phyloP scores from a whole-genome alignment of 1,140 invertebrate genomes.

The Orchestia grillus region DNA sequence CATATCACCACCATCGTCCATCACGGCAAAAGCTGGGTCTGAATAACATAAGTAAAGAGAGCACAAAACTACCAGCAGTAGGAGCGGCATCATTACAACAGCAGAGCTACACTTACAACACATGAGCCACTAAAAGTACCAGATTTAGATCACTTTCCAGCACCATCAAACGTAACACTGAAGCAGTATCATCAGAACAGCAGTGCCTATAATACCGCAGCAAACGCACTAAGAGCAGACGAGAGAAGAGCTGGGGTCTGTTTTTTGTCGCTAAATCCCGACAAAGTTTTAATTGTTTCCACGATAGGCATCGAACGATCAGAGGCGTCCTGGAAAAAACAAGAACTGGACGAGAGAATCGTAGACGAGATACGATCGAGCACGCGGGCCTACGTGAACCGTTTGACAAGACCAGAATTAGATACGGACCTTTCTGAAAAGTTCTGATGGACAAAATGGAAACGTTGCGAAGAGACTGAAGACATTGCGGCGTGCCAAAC shows the following conservation, averaged over 20 bases:
- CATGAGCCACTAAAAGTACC: not conserved
- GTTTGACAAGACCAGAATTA: not conserved
- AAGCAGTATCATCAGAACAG: not conserved
- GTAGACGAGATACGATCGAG: constrained; percentile 19
- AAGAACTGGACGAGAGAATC: not conserved
- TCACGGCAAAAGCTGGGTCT: not conserved
- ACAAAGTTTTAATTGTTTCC: constrained; percentile 56
- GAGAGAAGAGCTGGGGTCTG: constrained; percentile 23
- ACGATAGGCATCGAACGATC: constrained; percentile 54
- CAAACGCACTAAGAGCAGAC: not conserved
- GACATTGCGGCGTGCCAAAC: not conserved
- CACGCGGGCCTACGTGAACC: not conserved
- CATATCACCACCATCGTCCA: not conserved
- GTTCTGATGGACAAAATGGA: not conserved
- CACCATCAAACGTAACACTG: not conserved
- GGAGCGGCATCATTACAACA: not conserved
- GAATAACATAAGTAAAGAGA: not conserved
- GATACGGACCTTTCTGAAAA: constrained; percentile 7
- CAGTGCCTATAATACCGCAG: not conserved
- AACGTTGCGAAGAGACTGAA: not conserved
- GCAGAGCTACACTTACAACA: not conserved
- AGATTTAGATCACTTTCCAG: not conserved
- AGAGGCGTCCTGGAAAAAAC: constrained; percentile 26
- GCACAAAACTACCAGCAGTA: not conserved
- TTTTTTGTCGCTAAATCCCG: constrained; percentile 51